phyloP scores from a whole-genome alignment of 2,113 vertebrate genomes.

The Trogon melanurus region DNA sequence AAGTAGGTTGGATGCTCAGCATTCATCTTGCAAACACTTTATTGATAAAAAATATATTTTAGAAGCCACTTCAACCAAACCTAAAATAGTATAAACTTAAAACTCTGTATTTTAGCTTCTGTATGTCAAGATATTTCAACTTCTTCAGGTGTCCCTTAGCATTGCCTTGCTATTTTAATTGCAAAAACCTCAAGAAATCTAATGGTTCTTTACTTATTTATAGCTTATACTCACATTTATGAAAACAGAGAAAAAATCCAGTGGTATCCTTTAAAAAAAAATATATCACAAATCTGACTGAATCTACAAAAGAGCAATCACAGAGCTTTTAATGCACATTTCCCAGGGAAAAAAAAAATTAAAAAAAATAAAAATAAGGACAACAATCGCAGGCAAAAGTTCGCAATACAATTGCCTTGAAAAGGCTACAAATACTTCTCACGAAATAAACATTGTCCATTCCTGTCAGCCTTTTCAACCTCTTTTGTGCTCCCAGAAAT shows the following conservation, averaged over 20 bases:
- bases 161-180: slow-evolving; percentile 38
- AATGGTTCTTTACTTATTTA: slow-evolving; percentile 48
- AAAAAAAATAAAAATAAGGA: slow-evolving; percentile 16
- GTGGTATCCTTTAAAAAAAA: slow-evolving; percentile 42
- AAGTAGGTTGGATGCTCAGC: too few relatives aligned
- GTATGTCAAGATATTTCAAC: background rate
- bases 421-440: slow-evolving; percentile 72
- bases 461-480: slow-evolving; percentile 71
- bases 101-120: background rate
- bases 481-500: slow-evolving; percentile 77
- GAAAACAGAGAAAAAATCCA: slow-evolving; percentile 53
- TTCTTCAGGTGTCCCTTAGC: background rate
- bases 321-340: slow-evolving; percentile 54
- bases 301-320: slow-evolving; percentile 59
- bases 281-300: slow-evolving; percentile 43
- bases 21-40: too few relatives aligned
- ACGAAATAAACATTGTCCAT: slow-evolving; percentile 72
- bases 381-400: slow-evolving; percentile 66
- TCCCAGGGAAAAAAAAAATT: background rate
- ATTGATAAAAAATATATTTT: too few relatives aligned
- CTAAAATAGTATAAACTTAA: background rate
- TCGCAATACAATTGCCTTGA: slow-evolving; percentile 70
- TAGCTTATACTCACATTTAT: slow-evolving; percentile 25
- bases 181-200: slow-evolving; percentile 24
- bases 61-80: too few relatives aligned